Evolutionary conservation across 2,888 invertebrate species (phyloP), one percentile per base, ranked within the genome.

Genomic region (Smittia aterrima): DNA sequence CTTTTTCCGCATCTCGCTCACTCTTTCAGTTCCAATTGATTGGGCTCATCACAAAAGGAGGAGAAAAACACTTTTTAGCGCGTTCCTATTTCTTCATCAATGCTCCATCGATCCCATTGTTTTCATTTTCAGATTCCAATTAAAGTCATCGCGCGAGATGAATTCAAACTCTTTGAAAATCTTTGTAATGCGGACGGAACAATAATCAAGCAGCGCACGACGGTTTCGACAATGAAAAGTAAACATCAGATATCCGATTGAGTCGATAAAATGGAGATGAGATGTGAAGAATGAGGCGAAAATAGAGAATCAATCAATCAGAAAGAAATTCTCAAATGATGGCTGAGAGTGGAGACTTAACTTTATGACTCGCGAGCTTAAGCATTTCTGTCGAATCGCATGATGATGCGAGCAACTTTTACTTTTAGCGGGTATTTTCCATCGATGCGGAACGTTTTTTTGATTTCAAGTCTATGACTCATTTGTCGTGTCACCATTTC

Each of bases 161-260:
- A 22, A 18, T 58, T 6, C 20, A n/a, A n/a, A 32, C 1, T 58
- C 58, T 58, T 58, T 22, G 22, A 22, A 47, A 47, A 47, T 2
- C 2, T 47, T 47, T 47, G n/a, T 18, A 58, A 58, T 13, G 58
- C 58, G 58, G 13, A 58, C 58, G 58, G 18, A 22, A n/a, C 18
- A 58, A 58, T 22, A 58, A 58, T 58, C 58, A 58, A 47, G 47
- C 47, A 47, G 47, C 47, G 47, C 47, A 47, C 47, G 47, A 47
- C 16, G 47, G 47, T 47, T n/a, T 11, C 11, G 16, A 58, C 22
- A 58, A 58, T 13, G 58, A 58, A 22, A 58, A 58, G n/a, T 58
- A 58, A 58, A 58, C 20, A 58, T 22, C 9, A 58, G 58, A 58
- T 58, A 58, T 58, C 9, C 58, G 58, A 58, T 47, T 18, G 18